Conservation (phyloP, 2,797 vertebrate genomes). For the Girardinus metallicus region DNA sequence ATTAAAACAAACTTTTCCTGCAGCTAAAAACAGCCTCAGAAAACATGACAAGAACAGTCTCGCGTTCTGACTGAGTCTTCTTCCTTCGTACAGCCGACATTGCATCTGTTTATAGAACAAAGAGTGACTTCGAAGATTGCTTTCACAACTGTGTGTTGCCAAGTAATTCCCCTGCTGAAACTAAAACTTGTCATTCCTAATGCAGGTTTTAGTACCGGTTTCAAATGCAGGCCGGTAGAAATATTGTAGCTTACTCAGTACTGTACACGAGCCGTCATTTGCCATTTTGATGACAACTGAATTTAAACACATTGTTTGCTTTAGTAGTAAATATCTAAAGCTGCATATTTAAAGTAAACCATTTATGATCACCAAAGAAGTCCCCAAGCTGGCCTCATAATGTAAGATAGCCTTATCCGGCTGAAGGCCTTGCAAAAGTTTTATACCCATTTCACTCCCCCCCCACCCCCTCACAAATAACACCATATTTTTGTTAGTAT, state of each 20-base stretch:
- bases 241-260: background rate
- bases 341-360: background rate
- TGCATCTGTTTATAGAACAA: background rate
- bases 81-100: background rate
- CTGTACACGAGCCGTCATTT: background rate
- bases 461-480: background rate
- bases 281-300: background rate
- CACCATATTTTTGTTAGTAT: background rate
- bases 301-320: background rate
- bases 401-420: background rate
- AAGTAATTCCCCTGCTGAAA: background rate
- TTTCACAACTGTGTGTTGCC: background rate
- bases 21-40: background rate
- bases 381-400: background rate
- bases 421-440: background rate
- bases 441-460: background rate
- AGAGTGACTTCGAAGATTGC: background rate
- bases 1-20: background rate
- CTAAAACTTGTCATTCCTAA: background rate
- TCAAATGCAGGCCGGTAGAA: background rate
- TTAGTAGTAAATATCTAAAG: background rate
- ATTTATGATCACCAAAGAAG: background rate
- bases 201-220: background rate
- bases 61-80: background rate
- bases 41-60: background rate